A percentile compares a stretch with the other conserved stretches of the same genome.
Evolutionary conservation across 30 jellyfish, hydroid and myxozoan genomes (phyloP).

Genomic region (Calvadosia cruxmelitensis): DNA sequence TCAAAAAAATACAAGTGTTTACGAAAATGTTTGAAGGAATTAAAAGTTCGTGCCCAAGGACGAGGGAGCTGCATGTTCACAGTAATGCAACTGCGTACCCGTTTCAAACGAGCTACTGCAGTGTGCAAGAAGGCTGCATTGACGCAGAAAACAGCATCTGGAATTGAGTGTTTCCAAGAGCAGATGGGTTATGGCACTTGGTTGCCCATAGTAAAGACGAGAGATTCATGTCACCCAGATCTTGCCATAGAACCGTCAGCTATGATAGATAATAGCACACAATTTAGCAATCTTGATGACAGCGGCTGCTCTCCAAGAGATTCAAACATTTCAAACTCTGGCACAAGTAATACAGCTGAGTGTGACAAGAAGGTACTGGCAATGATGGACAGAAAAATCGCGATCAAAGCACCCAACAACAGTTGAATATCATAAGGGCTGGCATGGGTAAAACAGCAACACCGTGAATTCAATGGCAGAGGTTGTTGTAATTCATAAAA

Average conservation of each 20-base stretch:
- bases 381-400: too few species aligned
- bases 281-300: too few species aligned
- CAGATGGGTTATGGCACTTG: conserved; percentile 32
- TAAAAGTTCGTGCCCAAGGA: conserved; percentile 1
- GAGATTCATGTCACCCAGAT: conserved; percentile 28
- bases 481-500: too few species aligned
- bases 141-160: conserved; percentile 19
- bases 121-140: conserved; percentile 25
- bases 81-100: conserved; percentile 19
- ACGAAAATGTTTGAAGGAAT: conserved; percentile 6
- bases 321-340: too few species aligned
- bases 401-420: too few species aligned
- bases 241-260: conserved; percentile 18
- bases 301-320: too few species aligned
- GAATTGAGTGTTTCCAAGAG: conserved; percentile 17
- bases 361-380: too few species aligned
- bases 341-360: too few species aligned
- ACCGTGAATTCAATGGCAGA: too few species aligned
- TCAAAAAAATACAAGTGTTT: conserved; percentile 16
- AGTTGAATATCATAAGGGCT: too few species aligned
- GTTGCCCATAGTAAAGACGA: conserved; percentile 29
- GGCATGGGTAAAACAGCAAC: too few species aligned
- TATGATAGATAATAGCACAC: too few species aligned
- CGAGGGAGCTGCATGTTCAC: conserved; percentile 11
- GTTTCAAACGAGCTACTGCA: conserved; percentile 18